A percentile compares a stretch with the other conserved stretches of the same genome.
phyloP scores from a whole-genome alignment of 1,140 invertebrate genomes.

The Drosophila ambigua region DNA sequence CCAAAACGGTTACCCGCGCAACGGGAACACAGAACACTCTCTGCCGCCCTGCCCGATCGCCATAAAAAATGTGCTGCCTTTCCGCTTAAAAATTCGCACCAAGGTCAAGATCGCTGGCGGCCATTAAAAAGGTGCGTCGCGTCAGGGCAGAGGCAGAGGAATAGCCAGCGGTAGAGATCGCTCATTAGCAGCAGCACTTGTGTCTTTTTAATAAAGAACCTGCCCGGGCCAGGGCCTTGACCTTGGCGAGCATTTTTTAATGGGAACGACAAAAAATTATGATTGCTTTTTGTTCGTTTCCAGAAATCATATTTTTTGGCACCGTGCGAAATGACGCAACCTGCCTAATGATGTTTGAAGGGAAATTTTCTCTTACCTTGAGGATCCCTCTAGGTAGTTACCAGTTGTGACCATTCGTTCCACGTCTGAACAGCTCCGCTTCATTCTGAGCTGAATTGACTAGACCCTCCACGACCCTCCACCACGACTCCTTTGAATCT shows the following conservation, averaged over 20 bases:
- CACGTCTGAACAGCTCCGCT: background rate
- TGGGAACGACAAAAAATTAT: slow-evolving; percentile 54
- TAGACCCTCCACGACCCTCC: slow-evolving; percentile 50
- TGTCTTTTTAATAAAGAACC: slow-evolving; percentile 61
- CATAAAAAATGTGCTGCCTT: slow-evolving; percentile 69
- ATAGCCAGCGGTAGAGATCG: slow-evolving; percentile 1
- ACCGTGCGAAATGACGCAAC: slow-evolving; percentile 47
- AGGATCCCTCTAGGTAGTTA: slow-evolving; percentile 35
- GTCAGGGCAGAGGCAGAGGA: slow-evolving; percentile 12
- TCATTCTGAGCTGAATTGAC: slow-evolving; percentile 34
- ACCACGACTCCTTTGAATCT: background rate
- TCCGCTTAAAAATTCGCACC: slow-evolving; percentile 70
- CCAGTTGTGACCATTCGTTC: slow-evolving; percentile 4
- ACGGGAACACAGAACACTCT: slow-evolving; percentile 39
- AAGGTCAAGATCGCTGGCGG: slow-evolving; percentile 64
- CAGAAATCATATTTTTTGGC: slow-evolving; percentile 40
- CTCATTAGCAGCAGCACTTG: slow-evolving; percentile 68
- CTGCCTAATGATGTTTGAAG: slow-evolving; percentile 31
- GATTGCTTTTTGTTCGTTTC: slow-evolving; percentile 42
- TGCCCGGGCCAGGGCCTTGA: slow-evolving; percentile 38
- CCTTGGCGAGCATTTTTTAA: slow-evolving; percentile 50
- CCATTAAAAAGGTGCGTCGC: slow-evolving; percentile 65
- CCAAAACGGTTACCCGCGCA: slow-evolving; percentile 71
- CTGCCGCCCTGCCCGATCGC: slow-evolving; percentile 48
- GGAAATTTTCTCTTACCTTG: slow-evolving; percentile 12